Base-by-base conservation (phyloP, 1,140 invertebrate genomes). In the Frieseomelitta varia region DNA sequence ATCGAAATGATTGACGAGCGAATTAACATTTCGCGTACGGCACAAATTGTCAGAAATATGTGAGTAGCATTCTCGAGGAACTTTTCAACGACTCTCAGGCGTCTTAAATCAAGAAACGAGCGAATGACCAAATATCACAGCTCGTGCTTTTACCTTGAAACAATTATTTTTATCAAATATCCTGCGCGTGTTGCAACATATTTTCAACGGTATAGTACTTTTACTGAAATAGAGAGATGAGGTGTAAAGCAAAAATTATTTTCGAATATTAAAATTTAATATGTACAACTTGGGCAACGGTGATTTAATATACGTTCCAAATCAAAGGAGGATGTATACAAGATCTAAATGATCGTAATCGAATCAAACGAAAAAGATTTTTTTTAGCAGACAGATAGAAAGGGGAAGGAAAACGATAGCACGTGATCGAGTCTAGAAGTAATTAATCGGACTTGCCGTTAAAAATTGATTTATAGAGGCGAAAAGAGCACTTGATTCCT, bases 381-480 rank as follows among this genome's bases (percentile, higher is more conserved):
- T 72, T 80, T 58, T 69, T 51, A 55, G 11, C 11, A 51, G 53
- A 58, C 69, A 61, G 21, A 17, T 3, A n/a, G 51, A 19, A 34
- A 58, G 12, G 21, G 27, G 19, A 56, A 21, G 58, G 47, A 71
- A 34, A 79, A 79, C 24, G 55, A n/a, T n/a, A n/a, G n/a, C n/a
- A n/a, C n/a, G 30, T 69, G 76, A 82, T 88, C 69, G 67, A 61
- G 79, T 56, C 69, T 85, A 77, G 79, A 88, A 85, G 85, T 88
- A 88, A 88, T 88, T 88, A 88, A 83, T 79, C 76, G 27, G 78
- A n/a, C 71, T 6, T 58, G 79, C 88, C 87, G 85, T 88, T 88
- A 88, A 65, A 51, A 75, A 30, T 71, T 85, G 87, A 88, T 88
- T 88, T 85, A 88, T 88, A 47, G 83, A 61, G 39, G 51, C 73